Evolutionary conservation across 1,140 invertebrate genomes (phyloP).

Genomic region (Drosophila kurseongensis): DNA sequence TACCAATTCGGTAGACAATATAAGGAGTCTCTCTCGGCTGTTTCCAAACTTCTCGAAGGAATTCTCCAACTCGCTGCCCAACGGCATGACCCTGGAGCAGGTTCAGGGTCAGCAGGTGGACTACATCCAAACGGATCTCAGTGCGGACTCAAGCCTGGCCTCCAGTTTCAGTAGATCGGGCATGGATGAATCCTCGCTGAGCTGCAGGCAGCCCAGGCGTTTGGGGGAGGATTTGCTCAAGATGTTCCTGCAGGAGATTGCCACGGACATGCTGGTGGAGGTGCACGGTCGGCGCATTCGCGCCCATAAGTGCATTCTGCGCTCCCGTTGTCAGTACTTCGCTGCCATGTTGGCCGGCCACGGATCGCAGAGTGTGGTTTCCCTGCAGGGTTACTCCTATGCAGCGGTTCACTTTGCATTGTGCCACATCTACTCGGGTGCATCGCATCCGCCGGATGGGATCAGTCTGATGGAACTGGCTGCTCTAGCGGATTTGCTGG

Average conservation of each 20-base stretch:
- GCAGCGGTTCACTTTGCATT: slow-evolving; percentile 94
- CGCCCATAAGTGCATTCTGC: slow-evolving; percentile 95
- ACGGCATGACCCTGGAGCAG: slow-evolving; percentile 66
- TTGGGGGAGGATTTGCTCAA: slow-evolving; percentile 93
- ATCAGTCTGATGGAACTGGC: slow-evolving; percentile 94
- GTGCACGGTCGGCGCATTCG: slow-evolving; percentile 91
- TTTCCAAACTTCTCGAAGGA: slow-evolving; percentile 85
- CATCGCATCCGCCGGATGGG: slow-evolving; percentile 92
- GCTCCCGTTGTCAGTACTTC: slow-evolving; percentile 95
- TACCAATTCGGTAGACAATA: slow-evolving; percentile 83
- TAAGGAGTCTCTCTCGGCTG: slow-evolving; percentile 81
- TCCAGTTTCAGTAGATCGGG: slow-evolving; percentile 83
- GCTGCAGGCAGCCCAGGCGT: slow-evolving; percentile 85
- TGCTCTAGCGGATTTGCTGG: slow-evolving; percentile 94
- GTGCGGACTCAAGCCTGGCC: slow-evolving; percentile 79
- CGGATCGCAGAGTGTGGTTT: slow-evolving; percentile 92
- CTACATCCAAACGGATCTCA: slow-evolving; percentile 80
- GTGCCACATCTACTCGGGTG: slow-evolving; percentile 96
- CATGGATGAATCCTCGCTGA: slow-evolving; percentile 84
- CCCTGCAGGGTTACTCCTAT: slow-evolving; percentile 93
- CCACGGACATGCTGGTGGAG: slow-evolving; percentile 92
- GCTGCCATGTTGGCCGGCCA: slow-evolving; percentile 94
- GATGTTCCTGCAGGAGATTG: slow-evolving; percentile 95
- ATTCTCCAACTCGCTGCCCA: slow-evolving; percentile 80
- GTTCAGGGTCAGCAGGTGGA: slow-evolving; percentile 61